Evolutionary conservation across 2,797 vertebrate genomes (phyloP), one percentile per base, ranked within the genome.

Genomic region (Percopsis omiscomaycus): DNA sequence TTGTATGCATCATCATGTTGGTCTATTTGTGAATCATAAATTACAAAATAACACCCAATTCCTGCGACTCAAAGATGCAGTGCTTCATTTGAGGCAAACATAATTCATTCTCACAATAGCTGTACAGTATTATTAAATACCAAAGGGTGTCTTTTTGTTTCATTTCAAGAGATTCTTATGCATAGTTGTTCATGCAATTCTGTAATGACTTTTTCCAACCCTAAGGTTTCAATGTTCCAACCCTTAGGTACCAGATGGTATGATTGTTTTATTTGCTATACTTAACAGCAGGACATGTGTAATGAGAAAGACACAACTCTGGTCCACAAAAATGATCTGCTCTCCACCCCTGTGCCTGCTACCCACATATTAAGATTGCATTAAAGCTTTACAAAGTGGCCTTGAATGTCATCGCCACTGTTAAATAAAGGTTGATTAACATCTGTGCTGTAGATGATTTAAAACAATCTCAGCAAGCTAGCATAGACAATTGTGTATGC

Each of bases 201-300:
- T 42, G 37, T 42, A 42, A 70, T 30, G 44, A 48, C 57, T 58
- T 72, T 69, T 71, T 63, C 53, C 62, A 69, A 67, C 69, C 83
- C 63, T 76, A 61, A 69, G 78, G 73, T 76, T 82, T 61, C 62
- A 59, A 59, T 46, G 67, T 59, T 61, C 59, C 63, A 70, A 58
- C 78, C 50, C 65, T 86, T 80, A 71, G 62, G 62, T 65, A 66
- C 66, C 81, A 88, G 77, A 86, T 77, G 74, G 74, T 58, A 66
- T 46, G 52, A 69, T 68, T 66, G 49, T 78, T 61, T 81, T 73
- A 74, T 74, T 60, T 52, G 49, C 27, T 10, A 60, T 74, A 74
- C 73, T 80, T 69, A 77, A 80, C 81, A 1, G 29, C 54, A 53
- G 54, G 60, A 83, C 74, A 49, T 74, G 73, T 71, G 62, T 79